phyloP scores from a whole-genome alignment of 2,797 vertebrate genomes.

The Microchirus variegatus region DNA sequence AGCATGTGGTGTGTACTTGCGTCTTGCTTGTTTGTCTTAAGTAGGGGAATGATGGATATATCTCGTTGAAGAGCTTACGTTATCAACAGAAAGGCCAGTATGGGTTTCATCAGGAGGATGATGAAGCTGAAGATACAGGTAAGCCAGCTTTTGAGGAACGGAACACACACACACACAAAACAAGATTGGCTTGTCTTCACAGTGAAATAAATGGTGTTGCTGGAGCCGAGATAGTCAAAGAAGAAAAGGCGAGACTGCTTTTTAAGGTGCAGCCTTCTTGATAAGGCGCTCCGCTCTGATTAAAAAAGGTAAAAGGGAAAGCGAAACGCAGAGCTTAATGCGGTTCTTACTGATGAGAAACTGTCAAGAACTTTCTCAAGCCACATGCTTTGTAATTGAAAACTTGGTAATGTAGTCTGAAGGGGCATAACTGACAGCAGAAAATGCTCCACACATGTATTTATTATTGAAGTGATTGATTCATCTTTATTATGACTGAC shows the following conservation, averaged over 20 bases:
- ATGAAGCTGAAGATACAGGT: slow-evolving; percentile 75
- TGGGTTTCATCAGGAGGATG: slow-evolving; percentile 75
- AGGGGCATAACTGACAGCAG: neutral
- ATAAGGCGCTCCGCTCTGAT: slow-evolving; percentile 66
- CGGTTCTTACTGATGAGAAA: slow-evolving; percentile 56
- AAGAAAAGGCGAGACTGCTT: slow-evolving; percentile 62
- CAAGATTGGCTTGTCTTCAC: slow-evolving; percentile 79
- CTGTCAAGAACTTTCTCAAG: slow-evolving; percentile 47
- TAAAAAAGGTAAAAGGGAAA: slow-evolving; percentile 51
- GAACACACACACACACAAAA: slow-evolving; percentile 71
- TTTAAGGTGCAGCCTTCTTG: slow-evolving; percentile 58
- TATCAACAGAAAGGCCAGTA: slow-evolving; percentile 74
- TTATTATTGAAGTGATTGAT: neutral
- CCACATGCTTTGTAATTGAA: slow-evolving; percentile 26
- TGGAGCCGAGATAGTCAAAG: slow-evolving; percentile 71
- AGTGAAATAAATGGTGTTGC: slow-evolving; percentile 71
- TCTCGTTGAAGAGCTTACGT: slow-evolving; percentile 73
- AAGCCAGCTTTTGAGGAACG: slow-evolving; percentile 66
- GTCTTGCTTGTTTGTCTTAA: slow-evolving; percentile 46
- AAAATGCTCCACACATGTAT: neutral
- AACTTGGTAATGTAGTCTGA: slow-evolving; percentile 2
- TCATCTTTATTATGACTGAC: neutral
- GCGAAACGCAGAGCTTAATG: slow-evolving; percentile 43
- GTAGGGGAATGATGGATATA: slow-evolving; percentile 78
- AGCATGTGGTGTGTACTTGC: slow-evolving; percentile 4